Evolutionary conservation across 1,140 invertebrate genomes (phyloP), one percentile per base, ranked within the genome.

Genomic region (Protaetia brevitarsis): DNA sequence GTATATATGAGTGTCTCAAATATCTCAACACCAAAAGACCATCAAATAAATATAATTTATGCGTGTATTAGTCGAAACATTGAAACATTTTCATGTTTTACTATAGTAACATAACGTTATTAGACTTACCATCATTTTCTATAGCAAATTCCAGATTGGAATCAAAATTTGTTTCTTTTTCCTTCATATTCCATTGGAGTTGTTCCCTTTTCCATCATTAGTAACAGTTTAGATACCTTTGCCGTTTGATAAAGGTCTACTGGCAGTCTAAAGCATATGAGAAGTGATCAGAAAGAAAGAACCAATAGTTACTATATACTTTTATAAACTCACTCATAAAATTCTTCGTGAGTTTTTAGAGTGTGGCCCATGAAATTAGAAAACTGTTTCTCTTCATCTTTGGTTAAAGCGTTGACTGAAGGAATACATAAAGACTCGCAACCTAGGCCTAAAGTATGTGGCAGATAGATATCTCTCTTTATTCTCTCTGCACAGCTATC

Each of bases 121-220:
- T n/a, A n/a, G n/a, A n/a, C n/a, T n/a, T n/a, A n/a, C n/a, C n/a
- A 34, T 28, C 37, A 63, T 68, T 63, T 45, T 68, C 69, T 65
- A 66, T 59, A 6, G 63, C 37, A 30, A 45, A 69, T 66, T 69
- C 63, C 56, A 37, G 62, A 67, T 67, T 60, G 4, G 26, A 1
- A 36, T 72, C 60, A 16, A 70, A 29, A 28, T 71, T 21, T 16
- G 68, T 70, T 16, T 73, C 65, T 11, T 64, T 70, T 73, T 64
- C 72, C 72, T 63, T 71, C 71, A 59, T 62, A 68, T 45, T 71
- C 62, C n/a, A 58, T 62, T 19, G 71, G 70, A 10, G 68, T 1
- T 37, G 36, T 59, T 57, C 69, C 66, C 41, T 71, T 68, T 58
- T 73, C 70, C 68, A 71, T 71, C 61, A 74, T 68, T 16, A 74